Base-by-base conservation (phyloP, 2,888 invertebrate species). In the Meloe dianella region DNA sequence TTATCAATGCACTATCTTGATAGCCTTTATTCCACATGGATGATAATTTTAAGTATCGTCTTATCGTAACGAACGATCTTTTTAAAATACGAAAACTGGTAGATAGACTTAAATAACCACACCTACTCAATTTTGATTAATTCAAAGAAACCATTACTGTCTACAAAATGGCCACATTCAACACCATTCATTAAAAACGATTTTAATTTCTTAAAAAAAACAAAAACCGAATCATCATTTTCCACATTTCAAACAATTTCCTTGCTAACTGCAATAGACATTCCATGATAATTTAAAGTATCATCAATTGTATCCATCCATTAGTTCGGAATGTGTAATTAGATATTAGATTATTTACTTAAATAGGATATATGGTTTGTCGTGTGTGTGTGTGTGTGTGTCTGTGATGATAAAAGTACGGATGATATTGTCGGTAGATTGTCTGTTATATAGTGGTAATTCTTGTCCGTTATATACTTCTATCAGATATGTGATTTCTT, bases 401-500 rank as follows among this genome's bases (percentile, higher is more conserved):
- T 35, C 10, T 17, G 9, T 22, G 9, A 20, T 20, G n/a, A 47
- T 20, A 20, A 20, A 47, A 20, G 20, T 47, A 47, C 20, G 47
- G 4, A 47, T 20, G 32, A 47, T 20, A 20, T 47, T 20, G 47
- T 20, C 20, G 47, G 20, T 47, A 47, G 47, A 47, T 47, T 20
- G 47, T 30, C 30, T 30, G 30, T n/a, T n/a, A n/a, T n/a, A n/a
- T 20, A 47, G 20, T 47, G 47, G 9, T 47, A 47, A 47, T 47
- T 20, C 20, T 20, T n/a, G 47, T 20, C 47, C 20, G 47, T 20
- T 47, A 20, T 47, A 47, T 47, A 9, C 10, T 7, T 47, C 9
- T 47, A 47, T 47, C 20, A 47, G 47, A 47, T 47, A 9, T 47
- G 20, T 47, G 9, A 47, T 47, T 47, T 20, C 47, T 66, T 70